These are phyloP conservation scores for Eubucco bourcierii DNA, from an alignment of 2,113 vertebrate species.

Conservation along the genomic window DNA sequence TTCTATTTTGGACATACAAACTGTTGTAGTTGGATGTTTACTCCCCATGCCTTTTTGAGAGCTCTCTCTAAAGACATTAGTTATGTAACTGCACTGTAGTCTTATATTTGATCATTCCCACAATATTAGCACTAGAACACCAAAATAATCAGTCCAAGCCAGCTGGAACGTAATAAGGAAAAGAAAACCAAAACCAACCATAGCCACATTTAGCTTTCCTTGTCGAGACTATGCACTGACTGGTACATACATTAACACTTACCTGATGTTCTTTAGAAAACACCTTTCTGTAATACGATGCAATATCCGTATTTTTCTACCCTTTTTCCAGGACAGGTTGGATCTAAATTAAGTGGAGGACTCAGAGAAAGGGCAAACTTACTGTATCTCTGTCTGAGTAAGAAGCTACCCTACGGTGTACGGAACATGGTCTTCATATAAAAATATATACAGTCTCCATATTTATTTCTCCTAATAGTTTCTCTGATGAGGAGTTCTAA, in stretches of 20 bases:
- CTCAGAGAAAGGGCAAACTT: conserved; percentile 48
- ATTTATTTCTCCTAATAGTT: conserved; percentile 59
- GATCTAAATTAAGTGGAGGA: conserved; percentile 34
- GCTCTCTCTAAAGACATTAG: background rate
- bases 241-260: conserved; percentile 48
- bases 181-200: background rate
- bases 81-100: background rate
- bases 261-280: conserved; percentile 52
- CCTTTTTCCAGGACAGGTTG: conserved; percentile 30
- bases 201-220: conserved; percentile 17
- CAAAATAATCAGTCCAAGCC: background rate
- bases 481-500: conserved; percentile 74
- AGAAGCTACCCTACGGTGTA: conserved; percentile 57
- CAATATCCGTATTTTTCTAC: conserved; percentile 32
- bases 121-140: background rate
- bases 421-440: conserved; percentile 47
- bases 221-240: background rate
- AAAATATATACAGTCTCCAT: conserved; percentile 49
- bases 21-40: background rate
- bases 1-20: background rate
- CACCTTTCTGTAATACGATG: background rate
- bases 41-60: background rate
- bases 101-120: background rate
- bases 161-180: background rate
- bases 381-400: conserved; percentile 58